Evolutionary conservation across 2,113 vertebrate species (phyloP), one percentile per base, ranked within the genome.

Genomic region (Dolichallabes microphthalmus): DNA sequence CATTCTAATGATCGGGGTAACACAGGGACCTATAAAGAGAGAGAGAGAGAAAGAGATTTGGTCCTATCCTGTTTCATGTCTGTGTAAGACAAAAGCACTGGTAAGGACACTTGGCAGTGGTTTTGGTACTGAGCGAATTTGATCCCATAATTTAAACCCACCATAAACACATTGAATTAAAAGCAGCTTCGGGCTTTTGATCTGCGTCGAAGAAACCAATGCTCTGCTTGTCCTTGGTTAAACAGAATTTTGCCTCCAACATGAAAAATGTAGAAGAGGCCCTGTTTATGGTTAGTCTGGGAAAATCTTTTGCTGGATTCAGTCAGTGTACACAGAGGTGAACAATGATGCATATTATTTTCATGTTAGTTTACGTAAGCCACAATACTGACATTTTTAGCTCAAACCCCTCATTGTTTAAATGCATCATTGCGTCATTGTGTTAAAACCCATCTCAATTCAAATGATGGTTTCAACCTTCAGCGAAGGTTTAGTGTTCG

Each of bases 161-260:
- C 83, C 79, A 82, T 90, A 90, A 90, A 90, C 89, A 89, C 52
- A 19, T 27, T 71, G 86, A 89, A 88, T 89, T 85, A 87, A 83
- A 88, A 86, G 82, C 86, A 88, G 87, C 82, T 77, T 88, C 35
- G 11, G 50, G 64, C 50, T 83, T 64, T 86, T 87, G 86, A 87
- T 84, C 66, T 85, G 74, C 20, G 78, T 55, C 76, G 58, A 68
- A 82, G 80, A 88, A 88, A 86, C 77, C 77, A 45, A 55, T 68
- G 60, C 39, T 87, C 73, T 19, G 50, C 73, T 83, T 85, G 83
- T 80, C 71, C 73, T 87, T 64, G 25, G 27, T 64, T 68, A 82
- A 87, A 86, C 71, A 84, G 71, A 87, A 78, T 78, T 88, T 30
- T 78, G 79, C 74, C 73, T 82, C 45, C 39, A 84, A 86, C 82